Evolutionary conservation across 2,113 vertebrate genomes (phyloP).

Genomic region (Microtus montanus): DNA sequence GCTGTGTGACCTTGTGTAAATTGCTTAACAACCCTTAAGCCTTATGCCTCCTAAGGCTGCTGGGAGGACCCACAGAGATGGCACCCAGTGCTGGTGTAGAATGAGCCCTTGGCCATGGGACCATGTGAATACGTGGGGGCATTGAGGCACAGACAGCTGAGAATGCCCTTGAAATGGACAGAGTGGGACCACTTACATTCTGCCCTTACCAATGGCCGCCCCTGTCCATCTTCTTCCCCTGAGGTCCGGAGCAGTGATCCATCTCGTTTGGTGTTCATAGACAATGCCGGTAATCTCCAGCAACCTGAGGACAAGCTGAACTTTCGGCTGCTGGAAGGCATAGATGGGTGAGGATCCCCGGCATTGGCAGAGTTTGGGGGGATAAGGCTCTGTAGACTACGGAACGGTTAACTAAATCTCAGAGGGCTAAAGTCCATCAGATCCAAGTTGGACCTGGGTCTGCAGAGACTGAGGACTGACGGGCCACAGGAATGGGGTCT

Average conservation of each 20-base stretch:
- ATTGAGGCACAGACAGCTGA: background rate
- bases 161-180: background rate
- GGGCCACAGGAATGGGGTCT: background rate
- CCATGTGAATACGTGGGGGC: background rate
- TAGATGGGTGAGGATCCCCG: conserved; percentile 88
- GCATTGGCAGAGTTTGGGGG: background rate
- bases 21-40: background rate
- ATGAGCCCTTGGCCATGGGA: background rate
- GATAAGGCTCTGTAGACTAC: background rate
- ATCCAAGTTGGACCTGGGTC: background rate
- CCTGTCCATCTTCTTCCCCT: background rate
- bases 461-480: background rate
- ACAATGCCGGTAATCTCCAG: conserved; percentile 90
- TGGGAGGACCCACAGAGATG: background rate
- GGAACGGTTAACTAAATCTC: background rate
- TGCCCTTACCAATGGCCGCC: background rate
- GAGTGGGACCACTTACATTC: rapidly evolving
- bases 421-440: background rate
- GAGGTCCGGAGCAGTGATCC: conserved; percentile 90
- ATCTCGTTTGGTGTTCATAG: conserved; percentile 93
- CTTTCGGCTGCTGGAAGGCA: conserved; percentile 93
- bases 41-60: background rate
- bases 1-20: background rate
- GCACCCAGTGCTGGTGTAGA: background rate
- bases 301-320: conserved; percentile 91